These are phyloP conservation scores for Tamandua tetradactyla DNA, from an alignment of 2,797 vertebrate genomes.

Conservation along the genomic window DNA sequence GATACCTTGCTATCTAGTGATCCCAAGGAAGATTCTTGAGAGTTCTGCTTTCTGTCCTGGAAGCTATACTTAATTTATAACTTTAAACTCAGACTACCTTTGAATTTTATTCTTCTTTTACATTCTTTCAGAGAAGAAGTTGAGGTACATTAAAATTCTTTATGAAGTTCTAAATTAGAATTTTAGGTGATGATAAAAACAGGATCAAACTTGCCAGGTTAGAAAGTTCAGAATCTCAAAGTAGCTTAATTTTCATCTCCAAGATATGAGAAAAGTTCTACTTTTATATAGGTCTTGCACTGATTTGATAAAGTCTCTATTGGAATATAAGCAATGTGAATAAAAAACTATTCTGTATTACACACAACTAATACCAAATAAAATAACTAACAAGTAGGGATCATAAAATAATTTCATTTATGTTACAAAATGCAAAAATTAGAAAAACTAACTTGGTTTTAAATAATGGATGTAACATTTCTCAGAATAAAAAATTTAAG, in stretches of 20 bases:
- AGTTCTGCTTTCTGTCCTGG: conserved; percentile 5
- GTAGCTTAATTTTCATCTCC: not conserved
- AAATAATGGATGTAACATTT: conserved; percentile 15
- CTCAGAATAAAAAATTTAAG: conserved; percentile 9
- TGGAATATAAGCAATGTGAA: not conserved
- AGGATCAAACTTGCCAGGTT: not conserved
- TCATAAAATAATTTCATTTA: conserved; percentile 15
- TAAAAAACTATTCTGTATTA: conserved; percentile 16
- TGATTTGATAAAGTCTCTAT: not conserved
- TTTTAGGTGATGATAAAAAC: conserved; percentile 32
- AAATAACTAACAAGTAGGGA: conserved; percentile 39
- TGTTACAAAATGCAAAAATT: conserved; percentile 41
- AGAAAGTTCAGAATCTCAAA: conserved; percentile 43
- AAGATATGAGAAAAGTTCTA: not conserved
- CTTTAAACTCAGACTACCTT: conserved; percentile 27
- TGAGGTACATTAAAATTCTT: not conserved
- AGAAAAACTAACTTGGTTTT: conserved; percentile 31
- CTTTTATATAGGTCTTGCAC: not conserved
- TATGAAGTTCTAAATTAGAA: not conserved
- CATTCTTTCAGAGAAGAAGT: not conserved
- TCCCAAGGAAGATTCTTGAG: not conserved
- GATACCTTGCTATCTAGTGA: not conserved
- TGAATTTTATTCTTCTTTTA: conserved; percentile 28
- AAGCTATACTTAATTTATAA: conserved; percentile 20
- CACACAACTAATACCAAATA: conserved; percentile 26